Percentiles rank a stretch among this genome's conserved stretches.
Evolutionary conservation across 2,888 invertebrate species (phyloP).

Genomic region (Myathropa florea): DNA sequence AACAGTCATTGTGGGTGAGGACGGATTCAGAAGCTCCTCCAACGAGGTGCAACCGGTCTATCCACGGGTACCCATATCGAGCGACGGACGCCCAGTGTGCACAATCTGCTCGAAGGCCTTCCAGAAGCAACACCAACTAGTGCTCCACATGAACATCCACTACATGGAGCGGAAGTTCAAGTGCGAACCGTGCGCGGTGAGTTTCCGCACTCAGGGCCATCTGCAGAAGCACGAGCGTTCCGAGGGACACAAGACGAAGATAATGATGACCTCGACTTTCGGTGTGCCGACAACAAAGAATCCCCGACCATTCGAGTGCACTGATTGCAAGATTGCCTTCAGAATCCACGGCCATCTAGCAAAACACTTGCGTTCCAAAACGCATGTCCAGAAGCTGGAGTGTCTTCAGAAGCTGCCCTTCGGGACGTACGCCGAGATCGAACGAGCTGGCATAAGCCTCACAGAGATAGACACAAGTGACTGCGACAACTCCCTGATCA

Average conservation of each 20-base stretch:
- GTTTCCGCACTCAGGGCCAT: slow-evolving; percentile 94
- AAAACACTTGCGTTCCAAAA: slow-evolving; percentile 97
- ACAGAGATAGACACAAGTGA: slow-evolving; percentile 98
- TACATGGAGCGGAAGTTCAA: slow-evolving; percentile 95
- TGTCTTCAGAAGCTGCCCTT: slow-evolving; percentile 95
- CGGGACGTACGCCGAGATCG: slow-evolving; percentile 96
- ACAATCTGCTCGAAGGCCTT: slow-evolving; percentile 95
- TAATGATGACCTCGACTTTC: slow-evolving; percentile 92
- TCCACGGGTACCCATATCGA: slow-evolving; percentile 81
- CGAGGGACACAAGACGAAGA: slow-evolving; percentile 95
- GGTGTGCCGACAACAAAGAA: slow-evolving; percentile 92
- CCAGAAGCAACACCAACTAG: slow-evolving; percentile 93
- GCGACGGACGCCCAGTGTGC: slow-evolving; percentile 89
- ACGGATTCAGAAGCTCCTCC: slow-evolving; percentile 83
- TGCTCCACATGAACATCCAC: slow-evolving; percentile 96
- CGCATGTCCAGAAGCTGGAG: slow-evolving; percentile 96
- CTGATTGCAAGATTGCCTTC: slow-evolving; percentile 97
- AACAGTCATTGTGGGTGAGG: slow-evolving; percentile 83
- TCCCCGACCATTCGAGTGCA: slow-evolving; percentile 97
- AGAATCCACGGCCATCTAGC: slow-evolving; percentile 98
- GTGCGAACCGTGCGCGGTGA: slow-evolving; percentile 94
- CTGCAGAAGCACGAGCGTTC: slow-evolving; percentile 96
- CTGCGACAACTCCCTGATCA: slow-evolving; percentile 96
- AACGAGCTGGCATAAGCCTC: slow-evolving; percentile 92
- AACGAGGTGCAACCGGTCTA: slow-evolving; percentile 80